A percentile compares a stretch with the other conserved stretches of the same genome.
Evolutionary conservation across 2,113 vertebrate genomes (phyloP).

Genomic region (Rhabdomys dilectus): DNA sequence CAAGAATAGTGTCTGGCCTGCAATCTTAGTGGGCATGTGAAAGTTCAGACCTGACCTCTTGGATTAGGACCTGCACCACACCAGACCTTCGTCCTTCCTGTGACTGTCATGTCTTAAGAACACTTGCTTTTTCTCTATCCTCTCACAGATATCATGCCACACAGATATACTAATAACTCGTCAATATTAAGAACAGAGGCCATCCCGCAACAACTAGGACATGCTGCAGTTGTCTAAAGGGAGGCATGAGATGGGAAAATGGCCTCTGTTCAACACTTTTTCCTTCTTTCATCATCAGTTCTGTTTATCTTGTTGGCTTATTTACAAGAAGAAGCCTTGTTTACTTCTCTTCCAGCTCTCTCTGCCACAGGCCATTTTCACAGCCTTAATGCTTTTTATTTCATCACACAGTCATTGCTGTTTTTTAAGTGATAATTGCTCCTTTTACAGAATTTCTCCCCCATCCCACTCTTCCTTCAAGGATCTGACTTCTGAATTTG

Average conservation of each 20-base stretch:
- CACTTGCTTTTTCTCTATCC: neutral
- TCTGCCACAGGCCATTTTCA: conserved; percentile 61
- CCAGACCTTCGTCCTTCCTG: neutral
- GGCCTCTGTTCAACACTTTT: neutral
- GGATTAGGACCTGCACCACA: neutral
- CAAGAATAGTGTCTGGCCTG: neutral
- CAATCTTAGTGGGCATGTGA: neutral
- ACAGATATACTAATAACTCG: neutral
- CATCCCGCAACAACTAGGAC: neutral
- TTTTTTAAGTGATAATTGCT: conserved; percentile 54
- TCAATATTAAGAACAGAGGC: conserved; percentile 20
- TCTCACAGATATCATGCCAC: neutral
- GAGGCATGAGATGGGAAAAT: neutral
- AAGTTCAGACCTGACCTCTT: neutral
- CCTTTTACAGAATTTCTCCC: conserved; percentile 8
- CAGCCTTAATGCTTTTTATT: conserved; percentile 22
- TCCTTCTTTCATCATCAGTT: neutral
- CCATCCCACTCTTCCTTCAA: neutral
- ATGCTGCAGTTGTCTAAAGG: neutral
- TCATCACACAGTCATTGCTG: neutral
- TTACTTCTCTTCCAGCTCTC: conserved; percentile 49
- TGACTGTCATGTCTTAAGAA: neutral
- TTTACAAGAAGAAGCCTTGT: neutral
- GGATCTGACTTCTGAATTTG: conserved; percentile 4
- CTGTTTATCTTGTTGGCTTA: conserved; percentile 7